These are phyloP conservation scores for Anoplius nigerrimus DNA, from an alignment of 2,888 invertebrate genomes.

Conservation along the genomic window DNA sequence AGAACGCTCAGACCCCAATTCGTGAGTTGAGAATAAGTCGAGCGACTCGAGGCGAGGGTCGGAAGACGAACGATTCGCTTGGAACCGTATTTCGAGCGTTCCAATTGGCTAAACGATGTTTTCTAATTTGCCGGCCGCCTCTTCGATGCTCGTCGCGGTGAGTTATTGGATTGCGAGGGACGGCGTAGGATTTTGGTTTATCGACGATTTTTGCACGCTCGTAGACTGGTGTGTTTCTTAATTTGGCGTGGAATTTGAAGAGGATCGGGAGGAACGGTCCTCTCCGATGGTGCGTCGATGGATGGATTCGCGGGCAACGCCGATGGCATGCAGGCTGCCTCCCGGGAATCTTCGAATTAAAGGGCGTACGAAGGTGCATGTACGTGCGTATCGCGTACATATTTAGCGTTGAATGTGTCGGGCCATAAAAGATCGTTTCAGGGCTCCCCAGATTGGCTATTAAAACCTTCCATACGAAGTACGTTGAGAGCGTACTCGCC, in stretches of 20 bases:
- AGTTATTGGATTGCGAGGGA: no score
- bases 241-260: neutral
- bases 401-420: conserved; percentile 37
- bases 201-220: no score
- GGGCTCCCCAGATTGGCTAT: conserved; percentile 59
- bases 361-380: conserved; percentile 30
- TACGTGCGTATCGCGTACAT: neutral
- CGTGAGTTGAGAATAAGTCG: no score
- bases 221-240: neutral
- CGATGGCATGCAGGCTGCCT: conserved; percentile 17
- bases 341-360: conserved; percentile 48
- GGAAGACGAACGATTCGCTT: no score
- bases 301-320: conserved; percentile 4
- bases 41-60: no score
- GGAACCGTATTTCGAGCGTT: no score
- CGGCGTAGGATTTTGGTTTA: no score
- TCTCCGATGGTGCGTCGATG: conserved; percentile 10
- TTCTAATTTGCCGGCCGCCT: no score
- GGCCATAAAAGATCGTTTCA: conserved; percentile 57
- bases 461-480: conserved; percentile 62
- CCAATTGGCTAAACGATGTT: no score
- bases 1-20: no score
- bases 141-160: no score
- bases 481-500: conserved; percentile 50
- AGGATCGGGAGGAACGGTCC: neutral